Evolutionary conservation across 2,797 vertebrate genomes (phyloP), one percentile per base, ranked within the genome.

Genomic region (Melanotaenia parkinsoni): DNA sequence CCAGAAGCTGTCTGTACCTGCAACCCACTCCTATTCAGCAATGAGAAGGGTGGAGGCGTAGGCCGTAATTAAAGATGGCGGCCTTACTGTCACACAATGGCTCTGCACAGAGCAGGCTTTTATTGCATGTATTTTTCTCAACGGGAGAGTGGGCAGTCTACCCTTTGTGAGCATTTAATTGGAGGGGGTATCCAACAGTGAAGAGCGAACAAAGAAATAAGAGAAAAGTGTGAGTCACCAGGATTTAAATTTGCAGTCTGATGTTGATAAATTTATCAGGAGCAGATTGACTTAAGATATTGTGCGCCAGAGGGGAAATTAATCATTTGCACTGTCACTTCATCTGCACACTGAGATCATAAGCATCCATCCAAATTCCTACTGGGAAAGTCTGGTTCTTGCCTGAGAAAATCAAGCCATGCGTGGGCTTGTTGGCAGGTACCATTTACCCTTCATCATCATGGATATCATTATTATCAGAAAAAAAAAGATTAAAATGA

Each of bases 21-120:
- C 87, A 91, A 88, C 89, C 89, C 88, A 90, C 90, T 85, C 89
- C 89, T 90, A 91, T 94, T 94, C 90, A 94, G 80, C 58, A 12
- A 80, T 66, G 81, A 89, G 88, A 86, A 84, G 88, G 89, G 89
- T 76, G 89, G 90, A 77, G 91, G 90, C 83, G 91, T 80, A 86
- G 80, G 91, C 91, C 90, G 85, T 94, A 92, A 94, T 95, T 94
- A 94, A 94, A 94, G 90, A 94, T 92, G 88, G 91, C 90, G 85
- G 84, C 80, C 81, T 77, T 80, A 86, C 86, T 51, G 76, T 71
- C 63, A 74, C 88, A 94, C 94, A 94, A 94, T 94, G 76, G 93
- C 80, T 82, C 74, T 70, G 80, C 80, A 88, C 85, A 85, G 89
- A 87, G 89, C 83, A 65, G 74, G 89, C 87, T 88, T 90, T 91